Conservation (phyloP, 1,140 invertebrate species). For the Drosophila novamexicana region DNA sequence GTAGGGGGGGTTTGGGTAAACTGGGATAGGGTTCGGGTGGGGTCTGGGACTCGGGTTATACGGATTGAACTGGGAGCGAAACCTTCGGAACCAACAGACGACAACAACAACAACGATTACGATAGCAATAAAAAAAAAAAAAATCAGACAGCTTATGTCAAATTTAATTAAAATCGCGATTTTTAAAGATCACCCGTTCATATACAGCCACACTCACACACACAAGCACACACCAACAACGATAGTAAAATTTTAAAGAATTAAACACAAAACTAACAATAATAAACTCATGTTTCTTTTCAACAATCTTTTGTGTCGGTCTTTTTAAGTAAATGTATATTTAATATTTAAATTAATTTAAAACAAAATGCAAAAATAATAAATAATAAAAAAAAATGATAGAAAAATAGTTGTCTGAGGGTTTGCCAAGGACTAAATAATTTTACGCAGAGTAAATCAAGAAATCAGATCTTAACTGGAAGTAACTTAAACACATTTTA, state of each 20-base stretch:
- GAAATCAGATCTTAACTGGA: too few relatives aligned
- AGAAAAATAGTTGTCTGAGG: too few relatives aligned
- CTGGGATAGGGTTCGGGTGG: slow-evolving; percentile 6
- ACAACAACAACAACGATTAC: slow-evolving; percentile 49
- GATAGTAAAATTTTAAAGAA: slow-evolving; percentile 19
- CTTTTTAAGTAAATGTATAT: slow-evolving; percentile 76
- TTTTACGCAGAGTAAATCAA: too few relatives aligned
- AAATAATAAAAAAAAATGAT: neutral
- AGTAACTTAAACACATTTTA: too few relatives aligned
- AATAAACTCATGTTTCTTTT: slow-evolving; percentile 24
- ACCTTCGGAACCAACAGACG: slow-evolving; percentile 34
- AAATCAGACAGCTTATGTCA: slow-evolving; percentile 25
- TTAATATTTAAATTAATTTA: slow-evolving; percentile 75
- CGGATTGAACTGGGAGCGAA: slow-evolving; percentile 7
- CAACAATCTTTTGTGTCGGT: slow-evolving; percentile 51
- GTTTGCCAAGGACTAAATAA: too few relatives aligned
- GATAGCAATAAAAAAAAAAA: slow-evolving; percentile 27
- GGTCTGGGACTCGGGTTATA: slow-evolving; percentile 1
- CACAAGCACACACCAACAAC: slow-evolving; percentile 11
- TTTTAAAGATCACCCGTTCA: neutral
- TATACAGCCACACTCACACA: slow-evolving; percentile 8
- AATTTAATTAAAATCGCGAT: slow-evolving; percentile 18
- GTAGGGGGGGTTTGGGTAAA: neutral
- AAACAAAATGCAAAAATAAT: slow-evolving; percentile 38
- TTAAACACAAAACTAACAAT: slow-evolving; percentile 8